phyloP scores from a whole-genome alignment of 2,888 invertebrate species.

The Lasioglossum malachurum region DNA sequence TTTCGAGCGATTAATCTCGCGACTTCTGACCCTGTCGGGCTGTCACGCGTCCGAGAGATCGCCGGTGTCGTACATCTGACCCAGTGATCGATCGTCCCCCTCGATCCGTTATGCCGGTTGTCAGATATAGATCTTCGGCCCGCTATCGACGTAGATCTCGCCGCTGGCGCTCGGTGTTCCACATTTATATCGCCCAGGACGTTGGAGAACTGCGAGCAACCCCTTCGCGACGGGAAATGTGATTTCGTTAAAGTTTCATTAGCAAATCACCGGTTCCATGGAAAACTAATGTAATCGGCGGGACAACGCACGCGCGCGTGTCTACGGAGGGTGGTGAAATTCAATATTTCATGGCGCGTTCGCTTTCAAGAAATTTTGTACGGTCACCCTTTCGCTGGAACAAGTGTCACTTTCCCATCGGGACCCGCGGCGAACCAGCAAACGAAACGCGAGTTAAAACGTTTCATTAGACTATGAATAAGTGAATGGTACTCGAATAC shows the following conservation, averaged over 20 bases:
- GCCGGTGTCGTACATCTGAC: constrained; percentile 58
- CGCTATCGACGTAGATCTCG: constrained; percentile 40
- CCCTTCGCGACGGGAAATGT: background rate
- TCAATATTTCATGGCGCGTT: background rate
- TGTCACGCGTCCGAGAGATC: constrained; percentile 69
- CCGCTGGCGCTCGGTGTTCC: constrained; percentile 23
- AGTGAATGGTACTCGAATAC: background rate
- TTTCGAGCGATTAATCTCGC: constrained; percentile 74
- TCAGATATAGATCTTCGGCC: constrained; percentile 57
- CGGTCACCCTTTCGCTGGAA: background rate
- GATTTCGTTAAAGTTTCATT: constrained; percentile 21
- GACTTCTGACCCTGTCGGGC: constrained; percentile 75
- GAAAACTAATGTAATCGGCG: constrained; percentile 7
- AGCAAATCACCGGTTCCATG: background rate
- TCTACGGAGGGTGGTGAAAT: background rate
- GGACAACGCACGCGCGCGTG: background rate
- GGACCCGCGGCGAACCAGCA: background rate
- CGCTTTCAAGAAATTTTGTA: background rate
- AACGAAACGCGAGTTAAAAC: background rate
- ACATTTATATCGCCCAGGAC: constrained; percentile 29
- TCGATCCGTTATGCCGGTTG: constrained; percentile 56
- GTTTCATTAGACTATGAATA: background rate
- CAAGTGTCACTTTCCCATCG: background rate
- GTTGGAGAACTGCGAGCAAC: background rate
- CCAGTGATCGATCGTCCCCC: constrained; percentile 72